These are phyloP conservation scores for Pyrochroa serraticornis DNA, from an alignment of 2,888 invertebrate species.

Conservation along the genomic window DNA sequence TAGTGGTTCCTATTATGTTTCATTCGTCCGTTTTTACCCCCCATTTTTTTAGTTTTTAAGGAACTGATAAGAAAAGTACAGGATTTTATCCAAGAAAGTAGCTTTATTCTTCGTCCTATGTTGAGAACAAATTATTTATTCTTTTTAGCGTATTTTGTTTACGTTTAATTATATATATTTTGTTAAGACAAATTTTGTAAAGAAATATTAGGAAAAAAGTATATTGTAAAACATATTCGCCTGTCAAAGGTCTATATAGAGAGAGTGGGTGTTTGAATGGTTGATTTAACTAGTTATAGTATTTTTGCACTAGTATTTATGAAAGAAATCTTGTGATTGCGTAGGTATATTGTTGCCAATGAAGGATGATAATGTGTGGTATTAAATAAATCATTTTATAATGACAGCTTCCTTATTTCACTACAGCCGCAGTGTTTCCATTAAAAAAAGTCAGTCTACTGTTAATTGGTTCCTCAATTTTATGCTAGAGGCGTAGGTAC, in stretches of 20 bases:
- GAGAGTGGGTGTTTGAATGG: conserved; percentile 42
- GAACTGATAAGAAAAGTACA: background rate
- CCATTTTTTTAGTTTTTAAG: conserved; percentile 2
- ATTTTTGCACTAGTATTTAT: conserved; percentile 60
- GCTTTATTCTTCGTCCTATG: conserved; percentile 4
- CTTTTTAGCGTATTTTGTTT: conserved; percentile 14
- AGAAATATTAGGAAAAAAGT: conserved; percentile 30
- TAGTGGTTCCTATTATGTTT: conserved; percentile 5
- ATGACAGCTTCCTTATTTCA: conserved; percentile 3
- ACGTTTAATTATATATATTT: conserved; percentile 24
- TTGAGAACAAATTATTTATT: conserved; percentile 21
- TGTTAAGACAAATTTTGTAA: conserved; percentile 25
- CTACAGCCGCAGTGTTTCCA: too few relatives aligned
- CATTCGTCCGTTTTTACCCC: conserved; percentile 4
- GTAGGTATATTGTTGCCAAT: conserved; percentile 50
- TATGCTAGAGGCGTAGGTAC: too few relatives aligned
- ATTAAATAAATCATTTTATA: conserved; percentile 32
- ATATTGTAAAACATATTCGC: conserved; percentile 33
- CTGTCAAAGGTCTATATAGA: conserved; percentile 38
- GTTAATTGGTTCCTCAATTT: too few relatives aligned
- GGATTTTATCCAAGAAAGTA: background rate
- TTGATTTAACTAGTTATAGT: conserved; percentile 53
- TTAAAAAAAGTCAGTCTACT: too few relatives aligned
- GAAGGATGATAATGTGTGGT: conserved; percentile 42
- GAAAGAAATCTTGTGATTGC: conserved; percentile 54